phyloP scores from a whole-genome alignment of 1,140 invertebrate species.

The Pachypsylla venusta region DNA sequence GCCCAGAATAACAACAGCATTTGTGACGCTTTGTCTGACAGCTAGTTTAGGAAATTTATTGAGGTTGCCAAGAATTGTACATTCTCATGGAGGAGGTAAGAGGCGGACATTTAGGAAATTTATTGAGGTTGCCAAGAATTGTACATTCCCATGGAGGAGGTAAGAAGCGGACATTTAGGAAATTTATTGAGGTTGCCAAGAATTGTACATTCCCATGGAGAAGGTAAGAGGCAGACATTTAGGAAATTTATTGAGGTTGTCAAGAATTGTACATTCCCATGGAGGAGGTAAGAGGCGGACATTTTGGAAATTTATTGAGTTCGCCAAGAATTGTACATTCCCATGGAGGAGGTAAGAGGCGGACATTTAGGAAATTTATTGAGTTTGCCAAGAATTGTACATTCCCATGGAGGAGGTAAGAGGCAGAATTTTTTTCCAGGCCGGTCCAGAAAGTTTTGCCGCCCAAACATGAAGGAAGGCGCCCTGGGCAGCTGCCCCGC shows the following conservation, averaged over 20 bases:
- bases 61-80: conserved; percentile 36
- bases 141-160: conserved; percentile 36
- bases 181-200: conserved; percentile 34
- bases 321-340: no score
- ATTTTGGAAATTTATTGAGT: no score
- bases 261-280: conserved; percentile 34
- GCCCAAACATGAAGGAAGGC: no score
- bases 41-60: conserved; percentile 36
- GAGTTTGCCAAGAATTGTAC: conserved; percentile 36
- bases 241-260: conserved; percentile 37
- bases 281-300: conserved; percentile 35
- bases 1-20: conserved; percentile 22
- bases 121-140: conserved; percentile 35
- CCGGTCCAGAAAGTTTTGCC: no score
- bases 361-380: conserved; percentile 37
- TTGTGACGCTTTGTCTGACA: conserved; percentile 34
- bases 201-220: conserved; percentile 35
- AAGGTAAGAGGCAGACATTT: conserved; percentile 32
- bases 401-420: conserved; percentile 34
- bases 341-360: no score
- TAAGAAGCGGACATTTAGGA: conserved; percentile 14
- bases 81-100: conserved; percentile 34
- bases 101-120: not conserved
- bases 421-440: no score
- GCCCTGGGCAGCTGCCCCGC: no score